Base-by-base conservation (phyloP, 1,140 invertebrate species). In the Hermetia illucens region DNA sequence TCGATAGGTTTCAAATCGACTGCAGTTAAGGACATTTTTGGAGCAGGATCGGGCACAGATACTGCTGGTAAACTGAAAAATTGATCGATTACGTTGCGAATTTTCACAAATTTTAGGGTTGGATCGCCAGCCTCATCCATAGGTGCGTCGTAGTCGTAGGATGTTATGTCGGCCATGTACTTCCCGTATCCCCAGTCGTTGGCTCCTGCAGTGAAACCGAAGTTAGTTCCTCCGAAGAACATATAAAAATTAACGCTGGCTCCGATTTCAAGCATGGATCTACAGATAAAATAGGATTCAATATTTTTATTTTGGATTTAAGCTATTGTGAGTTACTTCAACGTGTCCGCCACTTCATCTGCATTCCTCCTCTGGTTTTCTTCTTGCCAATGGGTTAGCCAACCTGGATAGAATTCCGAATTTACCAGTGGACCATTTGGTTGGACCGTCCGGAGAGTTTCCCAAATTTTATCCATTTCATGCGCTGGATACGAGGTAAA, bases 111-210 rank as follows among this genome's bases (percentile, higher is more conserved):
- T 38, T 38, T 42, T 5, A 17, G 21, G 9, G 27, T 41, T 20
- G 74, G 67, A 58, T 85, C 80, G 19, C 82, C 82, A 37, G 78
- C 76, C 64, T 88, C 82, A 17, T 65, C 72, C 10, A 88, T 53
- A 2, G 82, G 82, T 22, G 82, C 77, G 58, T 85, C 79, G 47
- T 82, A 88, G 56, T 88, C 83, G 51, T 87, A 87, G 22, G 79
- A 82, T 4, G 83, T 87, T 21, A 77, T 64, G 45, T 75, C 70
- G 3, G 78, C 71, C 36, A 61, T 59, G 46, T 69, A 76, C 12
- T 39, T 32, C 16, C 35, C 51, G 15, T 34, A 25, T 18, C 40
- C 39, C n/a, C 43, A 51, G 36, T 61, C 63, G 46, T 74, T 73
- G 18, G 72, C 71, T 41, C 68, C 77, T 39, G 74, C 56, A 5